phyloP scores from a whole-genome alignment of 2,113 vertebrate genomes.

The Onychorhynchus coronatus region DNA sequence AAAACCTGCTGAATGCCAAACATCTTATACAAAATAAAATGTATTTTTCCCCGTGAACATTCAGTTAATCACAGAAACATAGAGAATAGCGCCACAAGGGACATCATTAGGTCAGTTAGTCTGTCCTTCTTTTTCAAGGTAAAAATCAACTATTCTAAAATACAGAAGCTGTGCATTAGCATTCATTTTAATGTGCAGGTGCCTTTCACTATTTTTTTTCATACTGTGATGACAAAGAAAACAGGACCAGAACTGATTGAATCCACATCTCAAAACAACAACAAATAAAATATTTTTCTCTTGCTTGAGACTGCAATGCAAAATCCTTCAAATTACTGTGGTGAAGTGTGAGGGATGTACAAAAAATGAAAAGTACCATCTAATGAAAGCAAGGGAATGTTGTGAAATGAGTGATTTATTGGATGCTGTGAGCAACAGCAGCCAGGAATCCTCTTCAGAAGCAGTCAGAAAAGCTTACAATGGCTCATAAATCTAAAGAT shows the following conservation, averaged over 20 bases:
- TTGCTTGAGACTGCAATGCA: constrained; percentile 5
- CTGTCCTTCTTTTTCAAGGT: background rate
- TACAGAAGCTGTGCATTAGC: background rate
- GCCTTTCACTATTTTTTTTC: background rate
- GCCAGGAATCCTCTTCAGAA: constrained; percentile 48
- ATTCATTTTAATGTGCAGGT: background rate
- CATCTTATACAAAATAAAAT: background rate
- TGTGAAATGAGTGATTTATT: constrained; percentile 49
- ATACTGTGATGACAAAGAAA: background rate
- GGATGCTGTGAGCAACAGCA: background rate
- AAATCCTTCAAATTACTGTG: constrained; percentile 21
- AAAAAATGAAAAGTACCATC: constrained; percentile 12
- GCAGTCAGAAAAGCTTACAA: constrained; percentile 41
- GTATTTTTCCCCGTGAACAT: fast-evolving
- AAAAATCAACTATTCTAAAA: background rate
- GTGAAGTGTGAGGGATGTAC: background rate
- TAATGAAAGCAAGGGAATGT: background rate
- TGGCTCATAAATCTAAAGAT: constrained; percentile 57
- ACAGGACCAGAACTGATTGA: background rate
- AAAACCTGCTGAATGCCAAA: background rate
- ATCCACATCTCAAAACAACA: background rate
- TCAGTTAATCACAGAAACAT: background rate
- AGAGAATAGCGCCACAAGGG: background rate
- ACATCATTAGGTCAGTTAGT: background rate
- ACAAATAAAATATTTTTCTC: background rate